phyloP scores from a whole-genome alignment of 2,888 invertebrate genomes.

The Rhingia campestris region DNA sequence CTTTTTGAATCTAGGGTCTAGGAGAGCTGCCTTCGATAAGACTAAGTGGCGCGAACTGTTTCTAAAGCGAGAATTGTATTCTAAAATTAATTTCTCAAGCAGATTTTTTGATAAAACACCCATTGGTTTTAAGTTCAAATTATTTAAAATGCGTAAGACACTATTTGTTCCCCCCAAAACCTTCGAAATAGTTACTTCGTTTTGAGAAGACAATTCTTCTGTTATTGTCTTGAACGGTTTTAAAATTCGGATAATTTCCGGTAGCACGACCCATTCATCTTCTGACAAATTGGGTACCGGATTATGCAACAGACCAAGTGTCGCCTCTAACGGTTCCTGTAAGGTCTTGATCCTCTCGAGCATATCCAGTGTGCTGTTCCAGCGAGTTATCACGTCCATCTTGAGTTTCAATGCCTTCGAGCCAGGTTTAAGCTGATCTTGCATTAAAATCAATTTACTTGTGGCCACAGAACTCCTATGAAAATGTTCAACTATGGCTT shows the following conservation, averaged over 20 bases:
- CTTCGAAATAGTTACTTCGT: slow-evolving; percentile 8
- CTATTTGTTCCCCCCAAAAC: slow-evolving; percentile 20
- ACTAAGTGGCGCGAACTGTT: slow-evolving; percentile 20
- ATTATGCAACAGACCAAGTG: slow-evolving; percentile 25
- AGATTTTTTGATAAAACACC: neutral
- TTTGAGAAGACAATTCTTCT: slow-evolving; percentile 27
- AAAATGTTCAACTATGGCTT: slow-evolving; percentile 10
- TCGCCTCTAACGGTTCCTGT: slow-evolving; percentile 22
- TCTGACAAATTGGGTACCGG: slow-evolving; percentile 10
- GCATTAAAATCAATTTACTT: neutral
- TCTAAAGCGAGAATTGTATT: slow-evolving; percentile 9
- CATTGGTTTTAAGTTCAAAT: neutral
- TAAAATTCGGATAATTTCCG: neutral
- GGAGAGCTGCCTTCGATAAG: slow-evolving; percentile 19
- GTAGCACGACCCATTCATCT: slow-evolving; percentile 15
- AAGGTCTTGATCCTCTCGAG: slow-evolving; percentile 21
- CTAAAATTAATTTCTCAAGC: slow-evolving; percentile 6
- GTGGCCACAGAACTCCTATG: neutral
- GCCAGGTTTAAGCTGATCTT: slow-evolving; percentile 1
- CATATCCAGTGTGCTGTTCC: slow-evolving; percentile 32
- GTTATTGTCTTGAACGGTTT: slow-evolving; percentile 19
- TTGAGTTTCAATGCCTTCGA: slow-evolving; percentile 18
- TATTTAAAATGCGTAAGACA: neutral
- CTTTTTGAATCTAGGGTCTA: slow-evolving; percentile 19
- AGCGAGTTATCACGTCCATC: slow-evolving; percentile 25